These are phyloP conservation scores for Nemurella pictetii DNA, from an alignment of 2,888 invertebrate species.

Conservation along the genomic window DNA sequence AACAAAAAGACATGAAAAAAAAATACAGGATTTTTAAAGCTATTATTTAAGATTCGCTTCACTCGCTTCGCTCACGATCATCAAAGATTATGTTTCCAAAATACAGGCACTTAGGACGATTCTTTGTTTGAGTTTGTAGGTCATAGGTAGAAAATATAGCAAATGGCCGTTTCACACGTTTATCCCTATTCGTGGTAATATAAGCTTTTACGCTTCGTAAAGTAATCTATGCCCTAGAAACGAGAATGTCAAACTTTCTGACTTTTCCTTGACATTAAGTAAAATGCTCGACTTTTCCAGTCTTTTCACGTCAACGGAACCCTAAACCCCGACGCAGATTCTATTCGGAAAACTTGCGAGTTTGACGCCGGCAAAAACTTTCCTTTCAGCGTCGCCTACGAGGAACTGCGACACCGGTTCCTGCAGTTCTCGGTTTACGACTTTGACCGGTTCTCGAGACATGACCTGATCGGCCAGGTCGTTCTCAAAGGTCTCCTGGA, in stretches of 20 bases:
- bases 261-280: neutral
- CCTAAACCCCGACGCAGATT: neutral
- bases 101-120: no score
- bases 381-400: conserved; percentile 68
- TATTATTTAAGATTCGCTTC: neutral
- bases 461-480: conserved; percentile 85
- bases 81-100: no score
- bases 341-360: no score
- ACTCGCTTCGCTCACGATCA: neutral
- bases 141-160: no score
- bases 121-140: no score
- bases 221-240: neutral
- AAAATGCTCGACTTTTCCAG: neutral
- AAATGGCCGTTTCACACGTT: no score
- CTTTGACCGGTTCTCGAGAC: conserved; percentile 85
- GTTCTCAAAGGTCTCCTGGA: conserved; percentile 77
- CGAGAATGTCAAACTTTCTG: neutral
- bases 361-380: no score
- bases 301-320: neutral
- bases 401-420: conserved; percentile 73
- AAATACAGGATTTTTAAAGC: no score
- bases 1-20: no score
- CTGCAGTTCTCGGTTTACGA: conserved; percentile 87
- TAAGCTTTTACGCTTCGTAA: neutral
- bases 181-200: neutral